Evolutionary conservation across 2,797 vertebrate species (phyloP), one percentile per base, ranked within the genome.

Genomic region (Lindbergichthys nudifrons): DNA sequence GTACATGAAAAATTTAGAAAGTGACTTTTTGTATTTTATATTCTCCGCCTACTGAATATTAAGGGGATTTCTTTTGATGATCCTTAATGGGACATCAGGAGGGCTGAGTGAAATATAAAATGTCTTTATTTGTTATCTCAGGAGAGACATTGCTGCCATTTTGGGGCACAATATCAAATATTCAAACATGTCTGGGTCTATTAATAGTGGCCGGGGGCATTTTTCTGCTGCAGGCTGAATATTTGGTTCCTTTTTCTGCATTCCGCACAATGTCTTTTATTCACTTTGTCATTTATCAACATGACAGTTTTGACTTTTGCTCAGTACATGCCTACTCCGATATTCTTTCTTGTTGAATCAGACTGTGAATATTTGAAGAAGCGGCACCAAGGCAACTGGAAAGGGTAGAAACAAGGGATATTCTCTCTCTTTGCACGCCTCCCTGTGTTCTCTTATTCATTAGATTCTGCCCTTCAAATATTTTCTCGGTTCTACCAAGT

Each of bases 281-380:
- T 59, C 66, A 48, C 15, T 68, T 70, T 66, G 73, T 83, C 61
- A 68, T 81, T 80, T 51, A 79, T 86, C 76, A 78, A 84, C 36
- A 12, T 84, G 88, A 85, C 88, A 87, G 80, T 50, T 69, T 39
- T 41, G 78, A 80, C 71, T 61, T 68, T 54, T 71, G 73, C 62
- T 81, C 77, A 30, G 58, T 7, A 12, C 80, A 77, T 45, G 78
- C 69, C 72, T 4, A n/a, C 80, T 75, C 78, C 47, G 56, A 67
- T 75, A 60, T 54, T 73, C 79, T 64, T 76, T 77, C 67, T 73
- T 70, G 75, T 76, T 61, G 72, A 82, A 77, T 86, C 48, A 61
- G 61, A 79, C 46, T 5, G 14, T 11, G 10, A 79, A 72, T 70
- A 70, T 75, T 70, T 81, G 46, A 73, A 69, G 66, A 45, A 70